These are phyloP conservation scores for Cavia aperea DNA, from an alignment of 2,113 vertebrate genomes.

Conservation along the genomic window DNA sequence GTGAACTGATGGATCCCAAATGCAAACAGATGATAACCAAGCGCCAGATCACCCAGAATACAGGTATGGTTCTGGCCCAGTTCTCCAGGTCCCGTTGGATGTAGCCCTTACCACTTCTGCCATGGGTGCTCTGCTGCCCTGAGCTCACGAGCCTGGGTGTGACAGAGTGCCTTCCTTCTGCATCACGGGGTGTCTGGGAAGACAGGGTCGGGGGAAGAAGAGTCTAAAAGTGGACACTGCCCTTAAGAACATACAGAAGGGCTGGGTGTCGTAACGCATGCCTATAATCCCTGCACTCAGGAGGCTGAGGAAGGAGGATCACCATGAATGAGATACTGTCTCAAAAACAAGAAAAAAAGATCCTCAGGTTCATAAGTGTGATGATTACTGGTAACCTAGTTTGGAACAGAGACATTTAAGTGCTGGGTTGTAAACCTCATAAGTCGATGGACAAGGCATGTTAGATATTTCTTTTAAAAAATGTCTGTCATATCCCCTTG, in stretches of 20 bases:
- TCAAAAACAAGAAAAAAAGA: neutral
- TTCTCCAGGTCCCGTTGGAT: neutral
- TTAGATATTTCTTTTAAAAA: constrained; percentile 27
- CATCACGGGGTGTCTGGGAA: neutral
- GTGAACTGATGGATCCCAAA: constrained; percentile 97
- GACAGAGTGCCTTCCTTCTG: neutral
- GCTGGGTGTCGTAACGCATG: neutral
- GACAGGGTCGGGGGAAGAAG: neutral
- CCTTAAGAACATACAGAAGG: neutral
- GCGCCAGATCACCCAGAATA: constrained; percentile 97
- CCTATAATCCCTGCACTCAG: neutral
- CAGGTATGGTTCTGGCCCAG: constrained; percentile 77
- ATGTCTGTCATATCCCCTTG: neutral
- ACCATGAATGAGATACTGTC: neutral
- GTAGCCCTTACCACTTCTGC: neutral
- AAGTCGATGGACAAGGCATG: neutral
- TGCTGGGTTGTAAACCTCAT: neutral
- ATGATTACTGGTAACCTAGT: neutral
- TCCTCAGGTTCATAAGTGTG: no score
- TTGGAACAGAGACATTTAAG: constrained; percentile 18
- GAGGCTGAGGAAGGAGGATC: neutral
- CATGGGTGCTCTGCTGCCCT: neutral
- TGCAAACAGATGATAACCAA: constrained; percentile 99
- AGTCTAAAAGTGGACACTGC: neutral
- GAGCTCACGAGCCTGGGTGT: neutral